Evolutionary conservation across 2,113 vertebrate species (phyloP).

Genomic region (Eupsittula cactorum): DNA sequence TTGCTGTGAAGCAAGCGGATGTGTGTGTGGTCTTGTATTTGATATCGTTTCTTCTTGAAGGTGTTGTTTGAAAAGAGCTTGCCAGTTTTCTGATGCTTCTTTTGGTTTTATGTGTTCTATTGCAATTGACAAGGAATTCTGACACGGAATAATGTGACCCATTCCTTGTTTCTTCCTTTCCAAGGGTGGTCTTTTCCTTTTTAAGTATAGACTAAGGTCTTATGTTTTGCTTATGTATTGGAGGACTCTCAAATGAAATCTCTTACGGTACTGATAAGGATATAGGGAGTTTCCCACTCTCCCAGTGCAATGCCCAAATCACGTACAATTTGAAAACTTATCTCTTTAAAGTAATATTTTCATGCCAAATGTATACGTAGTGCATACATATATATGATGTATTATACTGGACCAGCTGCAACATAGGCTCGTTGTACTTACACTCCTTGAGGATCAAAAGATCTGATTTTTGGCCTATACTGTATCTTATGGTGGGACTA

Average conservation of each 20-base stretch:
- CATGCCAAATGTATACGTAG: background rate
- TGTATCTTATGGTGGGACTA: background rate
- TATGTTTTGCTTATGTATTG: background rate
- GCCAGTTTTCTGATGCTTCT: background rate
- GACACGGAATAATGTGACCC: background rate
- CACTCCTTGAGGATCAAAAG: background rate
- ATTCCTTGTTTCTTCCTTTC: background rate
- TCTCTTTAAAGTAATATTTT: background rate
- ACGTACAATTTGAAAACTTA: background rate
- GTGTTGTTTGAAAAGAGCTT: background rate
- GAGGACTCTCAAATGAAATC: background rate
- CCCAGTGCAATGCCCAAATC: background rate
- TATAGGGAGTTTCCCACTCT: background rate
- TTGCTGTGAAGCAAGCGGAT: background rate
- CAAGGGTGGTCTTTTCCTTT: background rate
- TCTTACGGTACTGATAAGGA: background rate
- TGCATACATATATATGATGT: accelerated
- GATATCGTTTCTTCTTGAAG: background rate
- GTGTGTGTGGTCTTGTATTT: background rate
- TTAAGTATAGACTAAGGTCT: background rate
- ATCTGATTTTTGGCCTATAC: background rate
- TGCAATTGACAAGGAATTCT: background rate
- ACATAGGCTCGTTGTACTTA: background rate
- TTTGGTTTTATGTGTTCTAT: background rate
- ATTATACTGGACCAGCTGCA: background rate